Conservation (phyloP, 2,797 vertebrate genomes). For the Clarias pachynema region DNA sequence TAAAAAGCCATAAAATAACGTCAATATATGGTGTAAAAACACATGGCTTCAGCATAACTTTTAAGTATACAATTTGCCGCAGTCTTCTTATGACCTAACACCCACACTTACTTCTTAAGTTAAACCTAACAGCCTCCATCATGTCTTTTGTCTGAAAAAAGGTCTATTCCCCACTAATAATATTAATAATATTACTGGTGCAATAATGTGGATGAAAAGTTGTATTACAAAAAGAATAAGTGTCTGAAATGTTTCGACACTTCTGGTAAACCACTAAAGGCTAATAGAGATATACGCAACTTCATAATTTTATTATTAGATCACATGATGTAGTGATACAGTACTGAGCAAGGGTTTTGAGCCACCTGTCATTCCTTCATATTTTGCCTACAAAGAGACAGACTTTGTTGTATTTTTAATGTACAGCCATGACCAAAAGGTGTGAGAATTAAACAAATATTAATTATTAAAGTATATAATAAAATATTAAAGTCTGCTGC, state of each 20-base stretch:
- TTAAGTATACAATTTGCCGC: neutral
- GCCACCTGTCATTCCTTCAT: no score
- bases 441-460: no score
- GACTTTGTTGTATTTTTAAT: no score
- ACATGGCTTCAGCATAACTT: neutral
- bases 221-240: neutral
- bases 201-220: neutral
- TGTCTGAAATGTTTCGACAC: neutral
- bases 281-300: neutral
- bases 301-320: neutral
- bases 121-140: neutral
- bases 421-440: no score
- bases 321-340: neutral
- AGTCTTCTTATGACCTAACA: neutral
- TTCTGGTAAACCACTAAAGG: neutral
- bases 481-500: no score
- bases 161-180: neutral
- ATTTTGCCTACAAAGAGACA: no score
- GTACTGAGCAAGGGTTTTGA: no score
- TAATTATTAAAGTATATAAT: no score
- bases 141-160: neutral
- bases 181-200: neutral
- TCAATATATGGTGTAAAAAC: neutral
- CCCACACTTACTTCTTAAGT: neutral
- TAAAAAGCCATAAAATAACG: neutral